Conservation (phyloP, 2,113 vertebrate genomes). For the Coryphaenoides rupestris region DNA sequence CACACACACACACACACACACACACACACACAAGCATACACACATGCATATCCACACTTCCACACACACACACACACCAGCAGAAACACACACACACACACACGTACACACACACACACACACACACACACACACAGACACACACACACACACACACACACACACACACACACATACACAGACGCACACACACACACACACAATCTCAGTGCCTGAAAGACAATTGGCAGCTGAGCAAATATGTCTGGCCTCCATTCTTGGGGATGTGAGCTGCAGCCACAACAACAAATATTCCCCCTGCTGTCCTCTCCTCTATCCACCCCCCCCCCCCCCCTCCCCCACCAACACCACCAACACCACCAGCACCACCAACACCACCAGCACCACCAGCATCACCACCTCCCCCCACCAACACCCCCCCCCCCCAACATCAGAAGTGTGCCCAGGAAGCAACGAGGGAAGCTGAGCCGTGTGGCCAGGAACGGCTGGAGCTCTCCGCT, state of each 20-base stretch:
- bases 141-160: not conserved
- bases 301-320: conserved; percentile 62
- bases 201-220: conserved; percentile 50
- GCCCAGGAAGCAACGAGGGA: conserved; percentile 40
- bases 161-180: conserved; percentile 7
- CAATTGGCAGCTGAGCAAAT: conserved; percentile 64
- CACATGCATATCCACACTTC: conserved; percentile 41
- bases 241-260: conserved; percentile 59
- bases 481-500: conserved; percentile 22
- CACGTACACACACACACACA: conserved; percentile 4
- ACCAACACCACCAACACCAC: too few species aligned
- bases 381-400: too few species aligned
- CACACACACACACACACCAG: conserved; percentile 48
- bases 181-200: conserved; percentile 40
- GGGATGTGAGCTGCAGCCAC: conserved; percentile 59
- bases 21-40: conserved; percentile 41
- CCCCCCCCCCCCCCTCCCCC: conserved; percentile 43
- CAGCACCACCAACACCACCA: too few species aligned
- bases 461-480: conserved; percentile 29
- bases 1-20: conserved; percentile 22
- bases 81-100: conserved; percentile 57
- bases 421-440: conserved; percentile 45
- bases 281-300: conserved; percentile 71
- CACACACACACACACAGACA: conserved; percentile 6
- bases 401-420: too few species aligned